These are phyloP conservation scores for Myotis brandtii DNA, from an alignment of 2,113 vertebrate species.

Conservation along the genomic window DNA sequence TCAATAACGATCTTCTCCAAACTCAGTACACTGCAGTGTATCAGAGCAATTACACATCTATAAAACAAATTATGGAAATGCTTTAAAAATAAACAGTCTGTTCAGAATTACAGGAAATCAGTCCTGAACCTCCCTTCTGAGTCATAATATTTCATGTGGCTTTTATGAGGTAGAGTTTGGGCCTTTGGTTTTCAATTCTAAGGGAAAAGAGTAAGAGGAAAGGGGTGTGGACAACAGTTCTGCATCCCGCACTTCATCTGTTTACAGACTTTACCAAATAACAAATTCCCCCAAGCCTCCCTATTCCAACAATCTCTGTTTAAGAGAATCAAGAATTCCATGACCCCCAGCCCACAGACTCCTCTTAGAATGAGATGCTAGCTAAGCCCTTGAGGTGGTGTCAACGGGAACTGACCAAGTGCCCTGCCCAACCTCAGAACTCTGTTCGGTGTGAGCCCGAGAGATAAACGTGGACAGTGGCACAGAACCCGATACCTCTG, in stretches of 20 bases:
- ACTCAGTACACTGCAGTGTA: not conserved
- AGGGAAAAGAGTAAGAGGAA: not conserved
- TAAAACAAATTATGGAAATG: not conserved
- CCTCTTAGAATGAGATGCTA: not conserved
- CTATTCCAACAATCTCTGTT: not conserved
- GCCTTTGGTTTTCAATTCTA: not conserved
- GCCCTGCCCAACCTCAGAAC: not conserved
- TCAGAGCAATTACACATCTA: constrained; percentile 24
- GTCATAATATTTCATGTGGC: not conserved
- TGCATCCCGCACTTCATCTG: not conserved
- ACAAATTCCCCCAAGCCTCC: not conserved
- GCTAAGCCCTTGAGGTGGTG: not conserved
- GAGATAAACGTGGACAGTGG: not conserved
- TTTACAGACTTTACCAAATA: not conserved
- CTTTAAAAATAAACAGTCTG: not conserved
- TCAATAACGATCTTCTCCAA: not conserved
- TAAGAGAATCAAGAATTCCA: not conserved
- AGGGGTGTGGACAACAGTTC: not conserved
- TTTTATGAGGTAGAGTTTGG: not conserved
- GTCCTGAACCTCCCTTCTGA: not conserved
- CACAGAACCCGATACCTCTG: not conserved
- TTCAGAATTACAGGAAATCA: not conserved
- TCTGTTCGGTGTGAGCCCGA: not conserved
- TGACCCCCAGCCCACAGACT: fast-evolving
- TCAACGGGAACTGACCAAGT: not conserved